phyloP scores from a whole-genome alignment of 2,113 vertebrate genomes.

The Pygoscelis adeliae region DNA sequence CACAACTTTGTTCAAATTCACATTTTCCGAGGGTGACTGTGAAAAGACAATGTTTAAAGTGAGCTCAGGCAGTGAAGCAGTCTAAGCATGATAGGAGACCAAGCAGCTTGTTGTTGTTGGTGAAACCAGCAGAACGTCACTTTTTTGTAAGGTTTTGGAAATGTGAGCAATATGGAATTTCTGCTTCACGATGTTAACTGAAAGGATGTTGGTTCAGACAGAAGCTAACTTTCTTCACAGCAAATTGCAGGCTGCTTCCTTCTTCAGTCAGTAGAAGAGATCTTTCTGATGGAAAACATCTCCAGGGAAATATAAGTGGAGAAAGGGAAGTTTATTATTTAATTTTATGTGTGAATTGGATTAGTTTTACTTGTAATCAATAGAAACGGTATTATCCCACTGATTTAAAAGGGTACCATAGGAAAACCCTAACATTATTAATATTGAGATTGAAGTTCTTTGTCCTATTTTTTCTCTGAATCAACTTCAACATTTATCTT shows the following conservation, averaged over 20 bases:
- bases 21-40: neutral
- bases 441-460: neutral
- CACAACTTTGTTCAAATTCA: slow-evolving; percentile 39
- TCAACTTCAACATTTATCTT: neutral
- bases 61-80: neutral
- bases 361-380: neutral
- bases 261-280: slow-evolving; percentile 63
- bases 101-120: neutral
- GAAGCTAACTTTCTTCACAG: slow-evolving; percentile 63
- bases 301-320: neutral
- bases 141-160: slow-evolving; percentile 38
- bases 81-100: neutral
- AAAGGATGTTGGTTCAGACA: slow-evolving; percentile 47
- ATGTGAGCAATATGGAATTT: neutral
- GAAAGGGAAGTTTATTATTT: neutral
- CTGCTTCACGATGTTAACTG: slow-evolving; percentile 29
- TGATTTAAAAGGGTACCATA: neutral
- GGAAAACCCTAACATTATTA: neutral
- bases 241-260: slow-evolving; percentile 44
- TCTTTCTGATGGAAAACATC: slow-evolving; percentile 46
- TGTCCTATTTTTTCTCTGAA: neutral
- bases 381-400: neutral
- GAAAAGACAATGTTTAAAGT: slow-evolving; percentile 17
- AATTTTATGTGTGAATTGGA: neutral
- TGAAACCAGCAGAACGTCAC: neutral